Evolutionary conservation across 30 jellyfish, hydroid and myxozoan species (phyloP).

Genomic region (Pseudorhiza aurosa): DNA sequence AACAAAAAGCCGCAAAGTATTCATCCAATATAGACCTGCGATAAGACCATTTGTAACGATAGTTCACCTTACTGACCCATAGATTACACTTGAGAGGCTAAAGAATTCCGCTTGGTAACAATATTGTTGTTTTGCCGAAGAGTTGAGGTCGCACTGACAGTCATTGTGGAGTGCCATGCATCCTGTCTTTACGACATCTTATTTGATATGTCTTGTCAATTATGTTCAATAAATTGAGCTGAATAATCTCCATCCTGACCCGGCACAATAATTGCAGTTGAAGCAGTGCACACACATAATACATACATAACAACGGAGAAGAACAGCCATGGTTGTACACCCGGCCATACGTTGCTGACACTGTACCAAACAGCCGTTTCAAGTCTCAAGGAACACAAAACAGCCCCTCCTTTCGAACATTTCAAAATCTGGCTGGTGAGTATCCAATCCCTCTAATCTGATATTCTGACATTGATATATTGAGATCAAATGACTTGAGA

Average conservation of each 20-base stretch:
- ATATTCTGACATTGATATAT: too few relatives aligned
- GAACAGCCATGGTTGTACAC: too few relatives aligned
- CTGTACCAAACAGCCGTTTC: too few relatives aligned
- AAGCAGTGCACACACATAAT: slow-evolving; percentile 13
- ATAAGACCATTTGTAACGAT: slow-evolving; percentile 16
- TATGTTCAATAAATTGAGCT: background rate
- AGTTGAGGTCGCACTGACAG: slow-evolving; percentile 41
- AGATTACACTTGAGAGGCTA: slow-evolving; percentile 18
- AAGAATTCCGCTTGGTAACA: slow-evolving; percentile 28
- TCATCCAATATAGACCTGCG: slow-evolving; percentile 34
- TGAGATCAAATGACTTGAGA: too few relatives aligned
- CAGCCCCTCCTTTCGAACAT: too few relatives aligned
- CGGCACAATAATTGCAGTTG: too few relatives aligned
- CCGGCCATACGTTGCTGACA: too few relatives aligned
- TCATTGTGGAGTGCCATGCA: slow-evolving; percentile 7
- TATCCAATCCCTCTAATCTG: too few relatives aligned
- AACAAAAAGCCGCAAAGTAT: slow-evolving; percentile 36
- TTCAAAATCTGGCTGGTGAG: too few relatives aligned
- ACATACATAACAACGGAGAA: too few relatives aligned
- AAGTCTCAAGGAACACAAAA: too few relatives aligned
- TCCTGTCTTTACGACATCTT: slow-evolving; percentile 19
- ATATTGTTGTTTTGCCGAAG: slow-evolving; percentile 17
- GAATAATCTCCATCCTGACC: background rate
- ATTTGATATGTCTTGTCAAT: slow-evolving; percentile 26
- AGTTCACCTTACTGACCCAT: slow-evolving; percentile 16